Base-by-base conservation (phyloP, 2,888 invertebrate species). In the Cybosia mesomella region DNA sequence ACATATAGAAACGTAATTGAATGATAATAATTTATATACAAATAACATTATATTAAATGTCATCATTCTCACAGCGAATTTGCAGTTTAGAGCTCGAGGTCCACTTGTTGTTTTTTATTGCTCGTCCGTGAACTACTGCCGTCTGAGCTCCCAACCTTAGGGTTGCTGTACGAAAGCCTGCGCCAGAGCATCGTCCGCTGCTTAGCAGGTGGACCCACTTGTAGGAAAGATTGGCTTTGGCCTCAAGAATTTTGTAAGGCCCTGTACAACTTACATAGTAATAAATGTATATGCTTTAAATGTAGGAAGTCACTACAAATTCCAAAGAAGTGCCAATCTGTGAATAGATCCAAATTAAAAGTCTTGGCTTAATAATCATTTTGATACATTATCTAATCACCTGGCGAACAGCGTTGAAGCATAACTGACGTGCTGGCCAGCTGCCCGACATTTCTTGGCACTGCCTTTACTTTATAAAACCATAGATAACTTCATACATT, bases 361-460 rank as follows among this genome's bases (percentile, higher is more conserved):
- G 58, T 62, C 53, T 54, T 75, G 21, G 18, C 67, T 67, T 72
- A 67, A 60, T 64, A 70, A 2, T 70, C 58, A 69, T 66, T 68
- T 55, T 67, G 60, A 68, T 57, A 67, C 34, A 59, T 63, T 58
- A 62, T 67, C 55, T 68, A 73, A 67, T 73, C 74, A 63, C 57
- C 22, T 32, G 21, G 49, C 22, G 22, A 68, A 60, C 58, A 67
- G 60, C 61, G 67, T 61, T 66, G 66, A 69, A 21, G 36, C 70
- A 68, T 55, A 53, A 58, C 28, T 73, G 68, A 59, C 64, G 61
- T 55, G 13, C 79, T 80, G 79, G 79, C 82, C 53, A 4, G 21
- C 0, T 58, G 82, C 79, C 82, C 77, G 62, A 53, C 39, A 72
- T 79, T 74, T 74, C 71, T 81, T 81, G 82, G 82, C 79, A 74